Percentiles rank a stretch among this genome's conserved stretches.
phyloP scores from a whole-genome alignment of 2,888 invertebrate species.

The Callinectes sapidus region DNA sequence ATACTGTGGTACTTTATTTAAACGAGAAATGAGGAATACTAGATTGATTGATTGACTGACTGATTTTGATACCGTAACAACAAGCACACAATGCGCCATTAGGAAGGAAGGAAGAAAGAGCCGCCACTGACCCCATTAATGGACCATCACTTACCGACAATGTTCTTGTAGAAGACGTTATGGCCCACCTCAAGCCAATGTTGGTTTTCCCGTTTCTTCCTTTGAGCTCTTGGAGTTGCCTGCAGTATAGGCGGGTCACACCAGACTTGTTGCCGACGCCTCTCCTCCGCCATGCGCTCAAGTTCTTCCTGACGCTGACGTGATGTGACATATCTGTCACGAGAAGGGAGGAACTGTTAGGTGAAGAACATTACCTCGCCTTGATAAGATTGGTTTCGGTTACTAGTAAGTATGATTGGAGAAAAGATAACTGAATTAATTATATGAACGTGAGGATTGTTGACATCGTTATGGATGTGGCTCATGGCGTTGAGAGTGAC shows the following conservation, averaged over 20 bases:
- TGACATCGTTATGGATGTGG: neutral
- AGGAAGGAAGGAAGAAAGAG: neutral
- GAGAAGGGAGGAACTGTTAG: neutral
- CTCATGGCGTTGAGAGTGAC: neutral
- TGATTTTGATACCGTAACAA: neutral
- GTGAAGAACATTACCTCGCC: neutral
- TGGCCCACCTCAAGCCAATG: slow-evolving; percentile 71
- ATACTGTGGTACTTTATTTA: too few species aligned
- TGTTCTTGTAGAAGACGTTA: slow-evolving; percentile 70
- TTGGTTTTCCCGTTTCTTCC: slow-evolving; percentile 53
- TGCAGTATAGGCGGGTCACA: slow-evolving; percentile 61
- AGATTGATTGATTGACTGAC: too few species aligned
- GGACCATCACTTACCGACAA: slow-evolving; percentile 62
- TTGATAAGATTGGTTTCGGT: neutral
- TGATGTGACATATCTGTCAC: slow-evolving; percentile 68
- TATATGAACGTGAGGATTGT: neutral
- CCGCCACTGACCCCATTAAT: too few species aligned
- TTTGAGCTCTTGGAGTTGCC: slow-evolving; percentile 51
- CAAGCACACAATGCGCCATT: neutral
- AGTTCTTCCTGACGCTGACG: slow-evolving; percentile 70
- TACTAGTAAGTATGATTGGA: neutral
- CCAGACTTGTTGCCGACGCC: slow-evolving; percentile 64
- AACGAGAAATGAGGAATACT: too few species aligned
- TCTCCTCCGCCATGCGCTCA: slow-evolving; percentile 59
- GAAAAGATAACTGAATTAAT: neutral